phyloP scores from a whole-genome alignment of 2,888 invertebrate species.

The Pammene fasciana region DNA sequence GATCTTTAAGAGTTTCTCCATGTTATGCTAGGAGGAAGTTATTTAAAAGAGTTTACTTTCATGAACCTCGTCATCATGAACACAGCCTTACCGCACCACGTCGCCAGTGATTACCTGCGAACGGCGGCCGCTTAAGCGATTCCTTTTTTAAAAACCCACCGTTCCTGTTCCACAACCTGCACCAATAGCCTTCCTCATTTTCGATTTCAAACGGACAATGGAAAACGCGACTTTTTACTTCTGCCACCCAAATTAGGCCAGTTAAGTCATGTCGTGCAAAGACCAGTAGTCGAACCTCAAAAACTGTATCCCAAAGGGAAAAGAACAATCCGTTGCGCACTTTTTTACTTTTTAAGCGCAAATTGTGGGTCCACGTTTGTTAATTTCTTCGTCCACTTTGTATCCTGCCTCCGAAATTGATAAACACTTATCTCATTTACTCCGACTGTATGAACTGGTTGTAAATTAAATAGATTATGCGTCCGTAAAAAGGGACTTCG shows the following conservation, averaged over 20 bases:
- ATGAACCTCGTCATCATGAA: not conserved
- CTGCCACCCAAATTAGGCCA: constrained; percentile 67
- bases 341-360: constrained; percentile 58
- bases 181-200: constrained; percentile 81
- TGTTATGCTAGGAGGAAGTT: too few relatives aligned
- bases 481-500: constrained; percentile 51
- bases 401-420: constrained; percentile 59
- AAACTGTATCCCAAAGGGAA: constrained; percentile 59
- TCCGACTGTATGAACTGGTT: constrained; percentile 53
- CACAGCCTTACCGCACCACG: constrained; percentile 59
- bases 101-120: constrained; percentile 80
- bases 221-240: constrained; percentile 58
- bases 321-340: constrained; percentile 66
- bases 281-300: constrained; percentile 73
- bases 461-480: constrained; percentile 64
- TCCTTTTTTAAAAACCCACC: constrained; percentile 78
- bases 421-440: constrained; percentile 62
- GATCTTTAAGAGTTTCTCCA: too few relatives aligned
- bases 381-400: constrained; percentile 61
- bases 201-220: constrained; percentile 78
- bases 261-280: constrained; percentile 69
- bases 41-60: too few relatives aligned
- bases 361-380: constrained; percentile 61
- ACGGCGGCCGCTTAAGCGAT: constrained; percentile 80
- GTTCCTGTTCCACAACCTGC: constrained; percentile 78